Conservation (phyloP, 2,888 invertebrate species). For the Allygus modestus region DNA sequence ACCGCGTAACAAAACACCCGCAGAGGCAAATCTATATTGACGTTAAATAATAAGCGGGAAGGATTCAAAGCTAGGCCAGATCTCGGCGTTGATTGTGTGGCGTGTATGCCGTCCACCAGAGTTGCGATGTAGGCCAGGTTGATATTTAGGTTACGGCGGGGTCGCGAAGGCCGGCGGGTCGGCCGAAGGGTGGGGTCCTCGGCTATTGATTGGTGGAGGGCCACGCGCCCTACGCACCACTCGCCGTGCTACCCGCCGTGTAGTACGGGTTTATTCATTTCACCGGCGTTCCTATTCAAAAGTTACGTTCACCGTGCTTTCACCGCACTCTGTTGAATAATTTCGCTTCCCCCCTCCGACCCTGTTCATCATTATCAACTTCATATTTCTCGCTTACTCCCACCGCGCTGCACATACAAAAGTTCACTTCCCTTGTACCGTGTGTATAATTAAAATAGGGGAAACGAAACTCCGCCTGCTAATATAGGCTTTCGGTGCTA, state of each 20-base stretch:
- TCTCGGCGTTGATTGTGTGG: no score
- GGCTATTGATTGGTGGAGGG: not conserved
- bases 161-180: not conserved
- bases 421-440: no score
- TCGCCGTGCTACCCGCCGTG: not conserved
- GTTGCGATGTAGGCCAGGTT: conserved; percentile 35
- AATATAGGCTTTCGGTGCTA: no score
- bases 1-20: no score
- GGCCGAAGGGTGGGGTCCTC: not conserved
- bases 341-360: not conserved
- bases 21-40: no score
- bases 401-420: no score
- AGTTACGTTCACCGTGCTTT: not conserved
- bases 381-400: no score
- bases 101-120: not conserved
- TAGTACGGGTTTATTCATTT: conserved; percentile 7
- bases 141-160: conserved; percentile 24
- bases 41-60: no score
- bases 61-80: no score
- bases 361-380: not conserved
- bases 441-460: no score
- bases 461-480: no score
- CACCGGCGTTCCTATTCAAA: conserved; percentile 15
- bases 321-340: not conserved
- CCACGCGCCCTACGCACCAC: not conserved